Percentiles rank a stretch among this genome's conserved stretches.
Evolutionary conservation across 37 sponge, comb jelly and placozoan species (phyloP).

Genomic region (Ianthella basta): DNA sequence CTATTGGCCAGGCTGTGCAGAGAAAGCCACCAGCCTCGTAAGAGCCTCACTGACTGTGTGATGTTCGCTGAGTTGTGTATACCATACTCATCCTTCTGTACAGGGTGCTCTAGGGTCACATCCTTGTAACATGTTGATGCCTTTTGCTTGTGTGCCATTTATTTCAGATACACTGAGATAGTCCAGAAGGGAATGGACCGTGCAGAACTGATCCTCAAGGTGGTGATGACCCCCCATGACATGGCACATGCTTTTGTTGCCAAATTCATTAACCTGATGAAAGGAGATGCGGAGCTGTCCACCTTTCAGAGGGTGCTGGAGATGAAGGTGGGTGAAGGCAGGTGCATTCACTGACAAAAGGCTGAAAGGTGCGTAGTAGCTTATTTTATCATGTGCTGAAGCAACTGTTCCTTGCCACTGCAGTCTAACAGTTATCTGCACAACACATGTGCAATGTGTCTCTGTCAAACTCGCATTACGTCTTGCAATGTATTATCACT

Average conservation of each 20-base stretch:
- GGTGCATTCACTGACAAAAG: not conserved
- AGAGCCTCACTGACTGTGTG: slow-evolving; percentile 35
- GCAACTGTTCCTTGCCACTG: no score
- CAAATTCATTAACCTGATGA: slow-evolving; percentile 87
- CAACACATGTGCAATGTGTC: no score
- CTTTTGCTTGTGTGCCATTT: no score
- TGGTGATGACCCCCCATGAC: slow-evolving; percentile 97
- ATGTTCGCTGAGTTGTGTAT: not conserved
- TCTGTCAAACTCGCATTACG: no score
- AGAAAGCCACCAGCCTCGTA: slow-evolving; percentile 91
- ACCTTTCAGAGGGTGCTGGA: slow-evolving; percentile 97
- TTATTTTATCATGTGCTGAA: no score
- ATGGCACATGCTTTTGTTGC: slow-evolving; percentile 87
- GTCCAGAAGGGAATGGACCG: slow-evolving; percentile 92
- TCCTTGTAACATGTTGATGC: no score
- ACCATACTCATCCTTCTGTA: no score
- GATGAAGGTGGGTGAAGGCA: slow-evolving; percentile 84
- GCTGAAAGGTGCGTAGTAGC: no score
- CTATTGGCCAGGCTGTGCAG: slow-evolving; percentile 76
- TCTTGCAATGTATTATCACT: no score
- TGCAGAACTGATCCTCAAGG: slow-evolving; percentile 95
- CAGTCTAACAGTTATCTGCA: no score
- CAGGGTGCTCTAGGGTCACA: no score
- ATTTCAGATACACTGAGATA: slow-evolving; percentile 82
- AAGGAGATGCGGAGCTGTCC: slow-evolving; percentile 75